These are phyloP conservation scores for Drosophila burlai DNA, from an alignment of 1,140 invertebrate species.

Conservation along the genomic window DNA sequence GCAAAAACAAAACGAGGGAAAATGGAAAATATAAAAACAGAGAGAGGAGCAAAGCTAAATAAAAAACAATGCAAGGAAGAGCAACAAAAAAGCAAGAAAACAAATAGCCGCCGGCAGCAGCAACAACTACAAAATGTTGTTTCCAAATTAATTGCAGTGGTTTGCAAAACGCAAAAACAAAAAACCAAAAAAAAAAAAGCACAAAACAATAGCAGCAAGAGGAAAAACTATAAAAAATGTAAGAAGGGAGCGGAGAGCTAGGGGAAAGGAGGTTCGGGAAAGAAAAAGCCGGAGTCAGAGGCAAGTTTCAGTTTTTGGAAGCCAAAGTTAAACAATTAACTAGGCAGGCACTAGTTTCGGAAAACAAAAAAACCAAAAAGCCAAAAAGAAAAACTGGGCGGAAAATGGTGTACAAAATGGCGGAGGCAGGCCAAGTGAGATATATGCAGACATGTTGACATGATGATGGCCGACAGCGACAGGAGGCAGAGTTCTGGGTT, in stretches of 20 bases:
- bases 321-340: constrained; percentile 64
- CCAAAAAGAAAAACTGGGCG: background rate
- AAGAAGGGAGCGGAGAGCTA: background rate
- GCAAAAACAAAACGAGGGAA: constrained; percentile 2
- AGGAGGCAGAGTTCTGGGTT: too few relatives aligned
- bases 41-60: constrained; percentile 6
- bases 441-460: constrained; percentile 54
- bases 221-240: constrained; percentile 28
- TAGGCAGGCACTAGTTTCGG: constrained; percentile 39
- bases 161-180: constrained; percentile 28
- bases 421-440: constrained; percentile 23
- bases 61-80: constrained; percentile 35
- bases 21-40: background rate
- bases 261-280: background rate
- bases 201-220: constrained; percentile 7
- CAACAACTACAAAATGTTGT: constrained; percentile 61
- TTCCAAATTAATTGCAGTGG: constrained; percentile 77
- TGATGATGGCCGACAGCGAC: constrained; percentile 39
- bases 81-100: constrained; percentile 45
- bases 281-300: constrained; percentile 13
- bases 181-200: background rate
- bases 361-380: background rate
- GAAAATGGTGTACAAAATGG: constrained; percentile 11
- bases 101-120: constrained; percentile 63
- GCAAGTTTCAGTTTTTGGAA: constrained; percentile 44